These are phyloP conservation scores for Brenthis daphne DNA, from an alignment of 2,888 invertebrate species.

Conservation along the genomic window DNA sequence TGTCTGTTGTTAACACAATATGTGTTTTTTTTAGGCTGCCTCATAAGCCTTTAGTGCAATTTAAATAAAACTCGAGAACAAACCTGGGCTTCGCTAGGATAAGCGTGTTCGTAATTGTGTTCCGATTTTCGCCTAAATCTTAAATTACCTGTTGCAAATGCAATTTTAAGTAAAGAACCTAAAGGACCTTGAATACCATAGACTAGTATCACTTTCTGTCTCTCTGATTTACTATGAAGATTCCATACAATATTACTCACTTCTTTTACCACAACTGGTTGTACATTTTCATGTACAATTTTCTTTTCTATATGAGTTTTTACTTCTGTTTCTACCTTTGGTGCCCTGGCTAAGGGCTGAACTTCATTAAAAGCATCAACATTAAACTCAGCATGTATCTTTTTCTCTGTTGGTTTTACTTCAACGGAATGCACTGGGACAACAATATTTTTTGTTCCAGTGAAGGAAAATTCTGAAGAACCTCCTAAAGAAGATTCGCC, in stretches of 20 bases:
- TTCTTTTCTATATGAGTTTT: conserved; percentile 34
- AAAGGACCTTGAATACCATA: conserved; percentile 51
- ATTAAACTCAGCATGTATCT: conserved; percentile 47
- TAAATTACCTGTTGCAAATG: conserved; percentile 39
- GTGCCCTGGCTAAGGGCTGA: conserved; percentile 36
- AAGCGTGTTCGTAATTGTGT: conserved; percentile 37
- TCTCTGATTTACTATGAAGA: conserved; percentile 35
- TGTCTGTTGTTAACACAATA: conserved; percentile 34
- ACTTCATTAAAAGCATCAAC: conserved; percentile 48
- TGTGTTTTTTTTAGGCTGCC: conserved; percentile 46
- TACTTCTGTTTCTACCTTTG: conserved; percentile 24
- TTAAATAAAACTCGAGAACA: conserved; percentile 43
- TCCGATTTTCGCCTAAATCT: conserved; percentile 45
- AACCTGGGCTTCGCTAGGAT: conserved; percentile 53
- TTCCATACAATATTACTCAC: conserved; percentile 58
- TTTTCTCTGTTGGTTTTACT: conserved; percentile 61
- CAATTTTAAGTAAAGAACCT: conserved; percentile 52
- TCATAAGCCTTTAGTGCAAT: conserved; percentile 52
- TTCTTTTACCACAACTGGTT: conserved; percentile 61
- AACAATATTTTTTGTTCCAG: conserved; percentile 48
- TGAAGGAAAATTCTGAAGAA: conserved; percentile 55
- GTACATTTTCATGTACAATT: conserved; percentile 38
- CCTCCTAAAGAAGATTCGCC: conserved; percentile 56
- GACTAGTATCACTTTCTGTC: conserved; percentile 36
- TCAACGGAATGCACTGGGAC: conserved; percentile 44